Conservation (phyloP, 2,888 invertebrate genomes). For the Ischnus inquisitorius region DNA sequence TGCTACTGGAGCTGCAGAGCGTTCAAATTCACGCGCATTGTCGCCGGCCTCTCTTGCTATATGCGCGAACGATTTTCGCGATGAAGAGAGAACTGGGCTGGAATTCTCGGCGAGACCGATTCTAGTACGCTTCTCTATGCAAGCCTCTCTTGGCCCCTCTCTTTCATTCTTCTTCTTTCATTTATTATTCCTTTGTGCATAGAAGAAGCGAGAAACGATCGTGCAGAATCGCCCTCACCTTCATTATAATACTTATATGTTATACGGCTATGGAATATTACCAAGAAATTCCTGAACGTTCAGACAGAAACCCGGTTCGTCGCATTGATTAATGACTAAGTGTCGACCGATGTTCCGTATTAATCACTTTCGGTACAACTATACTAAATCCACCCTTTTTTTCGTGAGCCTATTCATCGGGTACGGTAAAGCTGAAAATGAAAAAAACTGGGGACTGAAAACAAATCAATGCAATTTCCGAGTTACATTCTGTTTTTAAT, state of each 20-base stretch:
- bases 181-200: constrained; percentile 44
- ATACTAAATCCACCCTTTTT: too few relatives aligned
- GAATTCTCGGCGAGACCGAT: background rate
- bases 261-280: constrained; percentile 21
- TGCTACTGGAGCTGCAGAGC: constrained; percentile 17
- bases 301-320: background rate
- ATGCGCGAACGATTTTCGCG: constrained; percentile 27
- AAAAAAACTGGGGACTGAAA: too few relatives aligned
- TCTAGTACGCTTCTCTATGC: constrained; percentile 10
- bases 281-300: background rate
- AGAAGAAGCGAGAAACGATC: constrained; percentile 38
- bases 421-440: too few relatives aligned
- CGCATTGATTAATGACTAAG: background rate
- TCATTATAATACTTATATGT: constrained; percentile 1
- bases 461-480: too few relatives aligned
- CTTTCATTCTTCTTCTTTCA: background rate
- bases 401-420: too few relatives aligned
- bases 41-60: constrained; percentile 31
- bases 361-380: too few relatives aligned
- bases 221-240: constrained; percentile 22
- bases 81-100: constrained; percentile 4
- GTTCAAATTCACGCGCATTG: constrained; percentile 55
- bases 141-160: background rate
- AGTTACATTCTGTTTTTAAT: too few relatives aligned
- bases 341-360: background rate